Percentiles rank a stretch among this genome's conserved stretches.
phyloP scores from a whole-genome alignment of 2,797 vertebrate species.

The Stomatorhinus walkeri region DNA sequence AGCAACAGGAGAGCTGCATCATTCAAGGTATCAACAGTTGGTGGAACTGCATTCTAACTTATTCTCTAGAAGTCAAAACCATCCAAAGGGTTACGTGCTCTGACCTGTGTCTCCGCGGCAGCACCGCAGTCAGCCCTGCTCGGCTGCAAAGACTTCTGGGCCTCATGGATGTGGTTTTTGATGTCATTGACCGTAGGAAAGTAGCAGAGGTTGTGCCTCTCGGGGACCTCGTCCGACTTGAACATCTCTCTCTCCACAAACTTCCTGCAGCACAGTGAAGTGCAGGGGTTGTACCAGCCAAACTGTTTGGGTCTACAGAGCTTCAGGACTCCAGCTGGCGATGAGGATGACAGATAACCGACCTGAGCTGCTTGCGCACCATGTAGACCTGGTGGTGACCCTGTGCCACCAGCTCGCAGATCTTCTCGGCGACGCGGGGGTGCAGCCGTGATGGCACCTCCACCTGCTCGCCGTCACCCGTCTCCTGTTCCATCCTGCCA shows the following conservation, averaged over 20 bases:
- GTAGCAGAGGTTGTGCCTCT: slow-evolving; percentile 76
- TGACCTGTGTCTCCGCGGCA: slow-evolving; percentile 36
- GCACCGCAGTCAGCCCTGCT: slow-evolving; percentile 38
- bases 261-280: slow-evolving; percentile 47
- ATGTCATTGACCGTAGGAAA: slow-evolving; percentile 81
- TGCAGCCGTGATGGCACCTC: slow-evolving; percentile 72
- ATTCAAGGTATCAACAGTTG: not conserved
- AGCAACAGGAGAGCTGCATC: slow-evolving; percentile 16
- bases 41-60: not conserved
- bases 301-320: not conserved
- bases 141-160: slow-evolving; percentile 59
- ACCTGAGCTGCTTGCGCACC: slow-evolving; percentile 76
- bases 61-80: not conserved
- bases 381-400: slow-evolving; percentile 71
- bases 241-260: slow-evolving; percentile 79
- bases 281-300: not conserved
- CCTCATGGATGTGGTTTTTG: slow-evolving; percentile 80
- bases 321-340: not conserved
- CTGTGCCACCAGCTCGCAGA: slow-evolving; percentile 68
- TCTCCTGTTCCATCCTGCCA: slow-evolving; percentile 11
- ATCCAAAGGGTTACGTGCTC: not conserved
- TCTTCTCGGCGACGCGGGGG: slow-evolving; percentile 72
- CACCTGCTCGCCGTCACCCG: not conserved
- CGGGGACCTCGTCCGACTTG: slow-evolving; percentile 68
- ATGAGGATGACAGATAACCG: not conserved